Evolutionary conservation across 2,797 vertebrate species (phyloP).

Genomic region (Sebastes diaconus): DNA sequence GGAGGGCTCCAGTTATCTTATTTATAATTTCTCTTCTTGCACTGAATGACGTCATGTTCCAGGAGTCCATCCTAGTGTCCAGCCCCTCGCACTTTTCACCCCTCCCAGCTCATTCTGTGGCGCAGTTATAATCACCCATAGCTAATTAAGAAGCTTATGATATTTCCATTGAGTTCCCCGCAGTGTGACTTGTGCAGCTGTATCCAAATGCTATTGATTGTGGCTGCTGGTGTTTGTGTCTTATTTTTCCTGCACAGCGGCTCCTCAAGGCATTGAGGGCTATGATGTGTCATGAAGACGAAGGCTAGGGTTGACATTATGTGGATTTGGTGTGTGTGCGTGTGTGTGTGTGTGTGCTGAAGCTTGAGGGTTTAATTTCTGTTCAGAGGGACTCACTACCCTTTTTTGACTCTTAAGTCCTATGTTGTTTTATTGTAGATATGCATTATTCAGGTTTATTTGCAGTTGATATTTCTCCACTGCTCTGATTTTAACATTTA

Average conservation of each 20-base stretch:
- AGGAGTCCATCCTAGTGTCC: constrained; percentile 4
- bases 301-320: constrained; percentile 18
- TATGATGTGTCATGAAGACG: constrained; percentile 41
- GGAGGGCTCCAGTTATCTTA: constrained; percentile 11
- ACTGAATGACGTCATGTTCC: not conserved
- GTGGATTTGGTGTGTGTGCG: not conserved
- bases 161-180: constrained; percentile 27
- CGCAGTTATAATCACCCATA: constrained; percentile 46
- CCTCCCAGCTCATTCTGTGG: constrained; percentile 18
- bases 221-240: constrained; percentile 22
- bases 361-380: constrained; percentile 26
- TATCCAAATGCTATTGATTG: constrained; percentile 40
- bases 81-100: constrained; percentile 19
- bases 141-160: constrained; percentile 58
- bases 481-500: not conserved
- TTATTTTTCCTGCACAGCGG: constrained; percentile 5
- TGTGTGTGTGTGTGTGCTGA: not conserved
- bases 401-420: constrained; percentile 2
- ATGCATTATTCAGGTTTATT: not conserved
- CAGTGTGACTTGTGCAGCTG: constrained; percentile 48
- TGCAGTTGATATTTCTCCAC: not conserved
- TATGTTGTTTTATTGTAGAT: not conserved
- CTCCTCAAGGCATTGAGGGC: constrained; percentile 5
- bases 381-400: constrained; percentile 25
- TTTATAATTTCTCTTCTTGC: constrained; percentile 12